Conservation (phyloP, 2,113 vertebrate species). For the Lontra canadensis region DNA sequence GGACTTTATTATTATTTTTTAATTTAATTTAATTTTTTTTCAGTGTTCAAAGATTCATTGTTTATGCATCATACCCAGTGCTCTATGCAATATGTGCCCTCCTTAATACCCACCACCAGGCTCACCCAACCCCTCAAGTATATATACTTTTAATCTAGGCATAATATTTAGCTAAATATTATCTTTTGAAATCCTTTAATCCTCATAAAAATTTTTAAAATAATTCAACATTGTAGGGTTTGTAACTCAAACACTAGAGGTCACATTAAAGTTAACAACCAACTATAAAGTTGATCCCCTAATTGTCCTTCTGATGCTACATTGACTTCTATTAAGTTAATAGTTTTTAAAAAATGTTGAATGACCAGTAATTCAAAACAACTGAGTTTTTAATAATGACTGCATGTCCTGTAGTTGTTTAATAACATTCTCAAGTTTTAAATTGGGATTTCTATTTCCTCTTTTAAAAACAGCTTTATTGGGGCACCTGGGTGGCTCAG, state of each 20-base stretch:
- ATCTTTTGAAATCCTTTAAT: conserved; percentile 17
- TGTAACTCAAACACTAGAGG: background rate
- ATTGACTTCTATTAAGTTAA: background rate
- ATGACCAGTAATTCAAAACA: conserved; percentile 38
- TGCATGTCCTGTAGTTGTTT: background rate
- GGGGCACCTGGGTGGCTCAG: too few relatives aligned
- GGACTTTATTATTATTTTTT: background rate
- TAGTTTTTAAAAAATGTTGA: background rate
- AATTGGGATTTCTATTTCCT: conserved; percentile 2
- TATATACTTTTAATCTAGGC: background rate
- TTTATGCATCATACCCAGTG: too few relatives aligned
- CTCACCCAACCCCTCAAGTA: background rate
- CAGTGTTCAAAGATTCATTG: too few relatives aligned
- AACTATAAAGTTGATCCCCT: background rate
- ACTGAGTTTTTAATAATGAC: conserved; percentile 33
- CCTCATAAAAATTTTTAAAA: background rate
- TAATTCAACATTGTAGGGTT: background rate
- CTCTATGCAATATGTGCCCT: too few relatives aligned
- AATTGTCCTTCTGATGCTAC: background rate
- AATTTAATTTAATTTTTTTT: too few relatives aligned
- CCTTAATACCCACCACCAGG: too few relatives aligned
- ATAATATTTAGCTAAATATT: background rate
- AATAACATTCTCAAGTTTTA: conserved; percentile 53
- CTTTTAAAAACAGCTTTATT: background rate
- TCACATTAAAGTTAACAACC: background rate